Evolutionary conservation across 2,113 vertebrate genomes (phyloP).

Genomic region (Furnarius figulus): DNA sequence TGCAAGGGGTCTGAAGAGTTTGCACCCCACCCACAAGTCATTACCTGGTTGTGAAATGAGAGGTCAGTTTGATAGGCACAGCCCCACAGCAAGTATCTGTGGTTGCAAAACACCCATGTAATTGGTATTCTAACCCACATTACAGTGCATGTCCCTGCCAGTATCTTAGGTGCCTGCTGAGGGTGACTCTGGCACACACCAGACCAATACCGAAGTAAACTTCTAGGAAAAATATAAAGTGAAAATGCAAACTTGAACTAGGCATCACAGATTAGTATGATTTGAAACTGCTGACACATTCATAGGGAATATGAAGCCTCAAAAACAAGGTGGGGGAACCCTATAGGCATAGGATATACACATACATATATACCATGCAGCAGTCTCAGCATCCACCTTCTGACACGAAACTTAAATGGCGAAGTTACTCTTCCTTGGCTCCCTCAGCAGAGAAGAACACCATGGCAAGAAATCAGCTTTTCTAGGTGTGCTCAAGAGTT

Average conservation of each 20-base stretch:
- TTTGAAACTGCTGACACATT: not conserved
- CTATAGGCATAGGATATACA: not conserved
- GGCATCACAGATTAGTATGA: not conserved
- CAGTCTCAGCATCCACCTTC: not conserved
- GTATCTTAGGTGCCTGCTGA: not conserved
- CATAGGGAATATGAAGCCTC: not conserved
- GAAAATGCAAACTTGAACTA: not conserved
- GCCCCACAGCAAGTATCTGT: not conserved
- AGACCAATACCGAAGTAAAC: not conserved
- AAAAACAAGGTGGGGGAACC: not conserved
- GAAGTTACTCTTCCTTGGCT: not conserved
- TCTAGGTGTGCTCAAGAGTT: not conserved
- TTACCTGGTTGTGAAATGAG: not conserved
- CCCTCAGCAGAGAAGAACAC: not conserved
- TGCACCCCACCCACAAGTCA: not conserved
- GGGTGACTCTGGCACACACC: not conserved
- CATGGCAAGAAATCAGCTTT: not conserved
- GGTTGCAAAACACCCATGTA: not conserved
- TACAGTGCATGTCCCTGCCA: not conserved
- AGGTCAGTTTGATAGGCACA: slow-evolving; percentile 1
- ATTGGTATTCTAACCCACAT: not conserved
- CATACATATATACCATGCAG: not conserved
- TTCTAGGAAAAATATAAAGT: not conserved
- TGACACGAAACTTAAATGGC: not conserved
- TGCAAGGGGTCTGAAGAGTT: not conserved